Base-by-base conservation (phyloP, 2,797 vertebrate species). In the Eulemur coronatus region DNA sequence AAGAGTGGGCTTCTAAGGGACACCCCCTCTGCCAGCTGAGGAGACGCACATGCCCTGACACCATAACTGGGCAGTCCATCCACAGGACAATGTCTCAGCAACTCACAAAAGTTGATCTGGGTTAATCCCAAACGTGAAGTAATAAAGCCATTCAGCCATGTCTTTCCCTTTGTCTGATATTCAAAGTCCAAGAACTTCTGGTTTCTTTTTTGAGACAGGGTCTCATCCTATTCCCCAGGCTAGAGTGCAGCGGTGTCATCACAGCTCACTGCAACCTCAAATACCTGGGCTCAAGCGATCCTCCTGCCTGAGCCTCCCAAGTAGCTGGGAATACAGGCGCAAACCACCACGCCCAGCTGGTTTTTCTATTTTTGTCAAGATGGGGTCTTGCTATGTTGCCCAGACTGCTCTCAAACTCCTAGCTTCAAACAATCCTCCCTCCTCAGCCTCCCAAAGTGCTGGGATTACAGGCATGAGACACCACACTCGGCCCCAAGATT, bases 41-140 rank as follows among this genome's bases (percentile, higher is more conserved):
- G 41, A 26, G 10, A 75, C 1, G 14, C 18, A 24, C 10, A 0
- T 0, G 4, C 5, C 50, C 48, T 24, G 5, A 59, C 26, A 50
- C 30, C 7, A 24, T 67, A 50, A 13, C 38, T 18, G 2, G 20
- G 48, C 35, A 5, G 12, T 57, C 59, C 26, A 33, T 18, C 38
- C 28, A 24, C 5, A 7, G 4, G 28, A 13, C 7, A 38, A 35
- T 4, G 2, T 11, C 76, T 41, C 17, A 4, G 41, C 7, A 43
- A 52, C 35, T 59, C 12, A 14, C 22, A 35, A 24, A 24, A 59
- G 61, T 14, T 59, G 15, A 63, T 2, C 33, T 38, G 15, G 24
- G 24, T 30, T 57, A 4, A 50, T 22, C 14, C 35, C 35, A 78
- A 50, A 59, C 10, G 15, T 9, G 20, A 43, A 52, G 43, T 33